These are phyloP conservation scores for Allygus modestus DNA, from an alignment of 2,888 invertebrate genomes.

Conservation along the genomic window DNA sequence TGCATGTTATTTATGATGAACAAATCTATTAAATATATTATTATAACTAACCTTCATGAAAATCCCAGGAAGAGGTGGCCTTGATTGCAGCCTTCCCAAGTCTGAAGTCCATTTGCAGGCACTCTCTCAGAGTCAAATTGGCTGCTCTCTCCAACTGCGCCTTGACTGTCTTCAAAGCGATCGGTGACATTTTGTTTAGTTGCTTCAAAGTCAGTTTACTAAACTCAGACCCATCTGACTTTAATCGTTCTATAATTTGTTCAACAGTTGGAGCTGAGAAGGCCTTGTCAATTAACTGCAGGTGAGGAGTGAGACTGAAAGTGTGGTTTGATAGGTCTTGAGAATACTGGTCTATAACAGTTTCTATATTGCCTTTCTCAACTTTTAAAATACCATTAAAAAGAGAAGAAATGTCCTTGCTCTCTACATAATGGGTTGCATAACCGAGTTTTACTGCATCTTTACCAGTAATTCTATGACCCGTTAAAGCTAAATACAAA, in stretches of 20 bases:
- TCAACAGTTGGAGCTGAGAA: conserved; percentile 88
- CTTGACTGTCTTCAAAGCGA: conserved; percentile 92
- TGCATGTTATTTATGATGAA: too few species aligned
- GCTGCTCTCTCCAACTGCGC: conserved; percentile 87
- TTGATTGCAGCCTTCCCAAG: conserved; percentile 81
- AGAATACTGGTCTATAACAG: conserved; percentile 78
- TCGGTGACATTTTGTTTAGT: conserved; percentile 91
- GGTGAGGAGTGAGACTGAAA: conserved; percentile 82
- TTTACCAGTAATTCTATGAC: conserved; percentile 81
- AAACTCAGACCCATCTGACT: conserved; percentile 91
- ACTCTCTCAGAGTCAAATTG: conserved; percentile 86
- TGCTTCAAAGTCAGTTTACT: conserved; percentile 83
- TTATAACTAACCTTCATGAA: conserved; percentile 88
- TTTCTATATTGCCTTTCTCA: conserved; percentile 73
- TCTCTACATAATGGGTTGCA: conserved; percentile 92
- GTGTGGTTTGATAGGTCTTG: conserved; percentile 76
- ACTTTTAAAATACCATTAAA: conserved; percentile 80
- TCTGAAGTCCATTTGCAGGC: conserved; percentile 95
- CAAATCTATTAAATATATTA: too few species aligned
- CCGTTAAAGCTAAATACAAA: conserved; percentile 93
- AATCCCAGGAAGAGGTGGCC: conserved; percentile 80
- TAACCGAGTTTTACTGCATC: conserved; percentile 84
- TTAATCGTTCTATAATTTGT: conserved; percentile 85
- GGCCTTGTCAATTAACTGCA: conserved; percentile 87
- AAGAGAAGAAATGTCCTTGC: conserved; percentile 80